Evolutionary conservation across 2,797 vertebrate genomes (phyloP).

Genomic region (Tapirus indicus): DNA sequence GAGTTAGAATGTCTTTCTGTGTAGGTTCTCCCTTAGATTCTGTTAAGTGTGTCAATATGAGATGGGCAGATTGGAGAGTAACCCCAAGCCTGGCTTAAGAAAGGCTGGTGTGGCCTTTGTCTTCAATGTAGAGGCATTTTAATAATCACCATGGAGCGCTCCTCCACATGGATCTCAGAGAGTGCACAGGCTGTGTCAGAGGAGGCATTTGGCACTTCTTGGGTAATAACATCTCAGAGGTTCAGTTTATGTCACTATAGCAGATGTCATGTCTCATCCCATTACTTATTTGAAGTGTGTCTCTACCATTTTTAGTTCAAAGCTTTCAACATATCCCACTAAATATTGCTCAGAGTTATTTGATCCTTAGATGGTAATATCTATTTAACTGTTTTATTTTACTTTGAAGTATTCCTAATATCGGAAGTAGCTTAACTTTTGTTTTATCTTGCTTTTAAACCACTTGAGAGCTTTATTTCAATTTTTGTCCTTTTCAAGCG

Average conservation of each 20-base stretch:
- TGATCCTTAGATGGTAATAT: background rate
- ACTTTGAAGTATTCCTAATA: background rate
- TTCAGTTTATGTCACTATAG: background rate
- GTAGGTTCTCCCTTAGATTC: background rate
- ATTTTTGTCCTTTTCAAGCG: conserved; percentile 1
- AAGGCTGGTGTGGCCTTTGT: background rate
- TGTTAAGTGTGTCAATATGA: background rate
- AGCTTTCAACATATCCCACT: background rate
- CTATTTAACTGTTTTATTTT: conserved; percentile 14
- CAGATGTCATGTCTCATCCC: background rate
- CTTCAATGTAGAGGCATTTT: conserved; percentile 47
- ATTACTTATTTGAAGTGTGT: background rate
- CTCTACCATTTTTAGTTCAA: background rate
- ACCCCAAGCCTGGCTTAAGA: background rate
- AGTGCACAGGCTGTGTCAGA: background rate
- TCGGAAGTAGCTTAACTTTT: background rate
- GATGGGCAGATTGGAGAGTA: background rate
- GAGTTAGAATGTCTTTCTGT: background rate
- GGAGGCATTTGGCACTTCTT: background rate
- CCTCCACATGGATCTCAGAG: background rate
- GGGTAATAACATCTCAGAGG: background rate
- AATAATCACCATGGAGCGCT: background rate
- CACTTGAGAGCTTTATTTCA: background rate
- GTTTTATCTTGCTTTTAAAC: conserved; percentile 45
- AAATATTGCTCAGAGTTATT: background rate